A percentile compares a stretch with the other conserved stretches of the same genome.
phyloP scores from a whole-genome alignment of 53 echinoderm and acorn worm species.

The Holothuria scabra region DNA sequence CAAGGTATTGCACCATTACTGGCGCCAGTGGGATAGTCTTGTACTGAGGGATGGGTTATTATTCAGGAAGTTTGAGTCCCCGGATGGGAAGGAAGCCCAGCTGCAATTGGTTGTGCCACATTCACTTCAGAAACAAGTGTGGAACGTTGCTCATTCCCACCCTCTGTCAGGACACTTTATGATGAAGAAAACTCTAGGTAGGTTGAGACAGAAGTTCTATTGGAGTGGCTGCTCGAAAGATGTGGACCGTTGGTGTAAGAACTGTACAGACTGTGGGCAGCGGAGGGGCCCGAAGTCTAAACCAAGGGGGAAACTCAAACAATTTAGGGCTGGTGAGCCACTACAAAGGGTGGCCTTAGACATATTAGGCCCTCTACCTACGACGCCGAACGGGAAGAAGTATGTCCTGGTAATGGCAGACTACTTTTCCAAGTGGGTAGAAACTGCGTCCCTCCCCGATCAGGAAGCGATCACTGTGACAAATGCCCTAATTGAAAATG shows the following conservation, averaged over 20 bases:
- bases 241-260: constrained; percentile 21
- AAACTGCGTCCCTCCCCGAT: neutral
- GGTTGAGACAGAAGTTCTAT: constrained; percentile 20
- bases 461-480: constrained; percentile 5
- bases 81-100: neutral
- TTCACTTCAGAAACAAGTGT: neutral
- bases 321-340: neutral
- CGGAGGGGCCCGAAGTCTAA: neutral
- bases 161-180: constrained; percentile 3
- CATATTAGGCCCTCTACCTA: neutral
- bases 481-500: neutral
- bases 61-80: neutral
- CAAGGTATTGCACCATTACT: constrained; percentile 7
- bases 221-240: constrained; percentile 11
- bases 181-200: neutral
- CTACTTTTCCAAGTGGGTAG: neutral
- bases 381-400: neutral
- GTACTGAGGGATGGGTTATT: neutral
- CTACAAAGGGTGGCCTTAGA: neutral
- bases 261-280: neutral
- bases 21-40: constrained; percentile 20
- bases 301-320: neutral
- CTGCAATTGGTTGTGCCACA: constrained; percentile 26
- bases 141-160: constrained; percentile 14
- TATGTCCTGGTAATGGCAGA: neutral